A percentile compares a stretch with the other conserved stretches of the same genome.
These are phyloP conservation scores for Prunella strophiata DNA, from an alignment of 2,797 vertebrate genomes.

Conservation along the genomic window DNA sequence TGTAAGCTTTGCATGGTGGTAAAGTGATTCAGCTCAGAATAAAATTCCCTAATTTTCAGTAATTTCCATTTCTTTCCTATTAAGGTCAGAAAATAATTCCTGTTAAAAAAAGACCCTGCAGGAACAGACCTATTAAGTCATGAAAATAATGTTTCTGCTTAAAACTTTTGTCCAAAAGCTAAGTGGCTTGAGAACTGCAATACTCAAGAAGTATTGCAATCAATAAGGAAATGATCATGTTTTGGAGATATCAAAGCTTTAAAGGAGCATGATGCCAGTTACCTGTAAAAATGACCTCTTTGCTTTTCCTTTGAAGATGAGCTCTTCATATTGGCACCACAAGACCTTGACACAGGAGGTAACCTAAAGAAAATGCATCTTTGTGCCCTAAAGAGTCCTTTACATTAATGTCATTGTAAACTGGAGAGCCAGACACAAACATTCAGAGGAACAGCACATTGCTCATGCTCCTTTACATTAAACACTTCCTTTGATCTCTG, in stretches of 20 bases:
- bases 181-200: background rate
- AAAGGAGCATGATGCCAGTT: background rate
- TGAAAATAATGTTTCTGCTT: background rate
- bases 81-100: background rate
- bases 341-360: background rate
- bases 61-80: background rate
- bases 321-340: background rate
- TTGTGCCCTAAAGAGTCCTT: background rate
- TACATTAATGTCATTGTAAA: background rate
- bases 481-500: constrained; percentile 45
- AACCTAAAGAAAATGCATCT: background rate
- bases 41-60: background rate
- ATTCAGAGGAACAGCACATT: background rate
- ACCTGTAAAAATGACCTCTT: background rate
- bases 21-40: background rate
- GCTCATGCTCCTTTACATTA: background rate
- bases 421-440: background rate
- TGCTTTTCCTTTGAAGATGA: background rate
- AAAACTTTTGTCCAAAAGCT: background rate
- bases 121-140: background rate
- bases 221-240: background rate
- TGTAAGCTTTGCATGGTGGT: background rate
- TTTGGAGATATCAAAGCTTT: background rate
- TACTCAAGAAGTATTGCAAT: no score
- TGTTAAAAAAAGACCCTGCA: background rate